These are phyloP conservation scores for Zaprionus capensis DNA, from an alignment of 1,140 invertebrate species.

Conservation along the genomic window DNA sequence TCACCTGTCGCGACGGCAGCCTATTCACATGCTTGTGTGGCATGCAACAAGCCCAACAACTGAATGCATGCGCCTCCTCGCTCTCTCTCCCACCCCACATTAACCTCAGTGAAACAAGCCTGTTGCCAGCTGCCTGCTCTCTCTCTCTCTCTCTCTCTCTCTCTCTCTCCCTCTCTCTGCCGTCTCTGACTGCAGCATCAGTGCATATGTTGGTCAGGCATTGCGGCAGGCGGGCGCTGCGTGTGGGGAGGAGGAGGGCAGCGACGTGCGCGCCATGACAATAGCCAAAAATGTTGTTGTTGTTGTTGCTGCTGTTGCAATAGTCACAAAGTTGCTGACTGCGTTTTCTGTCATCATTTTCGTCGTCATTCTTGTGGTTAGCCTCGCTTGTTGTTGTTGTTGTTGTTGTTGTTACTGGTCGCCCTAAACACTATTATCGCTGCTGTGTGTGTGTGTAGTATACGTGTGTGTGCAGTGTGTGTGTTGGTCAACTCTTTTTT, in stretches of 20 bases:
- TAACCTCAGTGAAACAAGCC: neutral
- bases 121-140: neutral
- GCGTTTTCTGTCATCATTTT: constrained; percentile 76
- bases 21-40: constrained; percentile 11
- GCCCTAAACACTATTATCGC: constrained; percentile 69
- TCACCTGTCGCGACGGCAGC: neutral
- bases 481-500: constrained; percentile 50
- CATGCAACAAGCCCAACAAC: constrained; percentile 5
- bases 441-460: constrained; percentile 32
- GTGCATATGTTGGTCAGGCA: neutral
- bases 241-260: too few relatives aligned
- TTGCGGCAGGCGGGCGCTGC: neutral
- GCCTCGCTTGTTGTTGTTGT: constrained; percentile 20
- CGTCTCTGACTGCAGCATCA: neutral
- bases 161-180: neutral
- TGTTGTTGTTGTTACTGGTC: constrained; percentile 34
- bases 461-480: constrained; percentile 18
- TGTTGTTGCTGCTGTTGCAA: constrained; percentile 61
- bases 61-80: neutral
- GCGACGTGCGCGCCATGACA: constrained; percentile 21
- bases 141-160: neutral
- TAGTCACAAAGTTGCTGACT: constrained; percentile 78
- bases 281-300: constrained; percentile 17
- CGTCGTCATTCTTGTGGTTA: constrained; percentile 72
- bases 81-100: neutral